Base-by-base conservation (phyloP, 2,797 vertebrate species). In the Cirrhinus molitorella region DNA sequence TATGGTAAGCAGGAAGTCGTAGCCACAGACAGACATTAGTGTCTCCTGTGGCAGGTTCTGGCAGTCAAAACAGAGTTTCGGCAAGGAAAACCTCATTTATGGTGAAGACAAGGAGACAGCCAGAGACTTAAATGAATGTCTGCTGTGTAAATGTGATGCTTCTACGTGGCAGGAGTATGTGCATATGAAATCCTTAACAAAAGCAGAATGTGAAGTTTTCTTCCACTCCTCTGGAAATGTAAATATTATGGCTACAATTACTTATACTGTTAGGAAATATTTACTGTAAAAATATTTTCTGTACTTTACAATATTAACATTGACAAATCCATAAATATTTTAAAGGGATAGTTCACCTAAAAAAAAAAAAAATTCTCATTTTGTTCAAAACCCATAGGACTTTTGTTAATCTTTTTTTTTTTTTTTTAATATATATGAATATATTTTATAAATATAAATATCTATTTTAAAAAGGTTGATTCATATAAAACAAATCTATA, bases 71-170 rank as follows among this genome's bases (percentile, higher is more conserved):
- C 83, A 71, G 83, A 83, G 83, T 89, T 88, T 89, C 85, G 68
- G 88, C 88, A 87, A 84, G 77, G 75, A 80, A 85, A 85, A 83
- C 83, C 84, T 83, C 86, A 86, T 88, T 89, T 87, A 90, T 86
- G 85, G 88, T 83, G 74, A 78, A 85, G 75, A 61, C 63, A 85
- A 72, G 66, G 70, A 84, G 86, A 85, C 87, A 83, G 85, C 84
- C 84, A 85, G 76, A 86, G 71, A 80, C 82, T 84, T 83, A 83
- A 89, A 89, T 86, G 51, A 87, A 85, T 70, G 81, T 87, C 86
- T 87, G 80, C 86, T 84, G 81, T 78, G 84, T 83, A 82, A 87
- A 88, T 73, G 79, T 78, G 88, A 86, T 82, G 71, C 77, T 82
- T 80, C 83, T 73, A 89, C 85, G 85, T 89, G 86, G 88, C 86